These are phyloP conservation scores for Melanerpes formicivorus DNA, from an alignment of 2,113 vertebrate genomes.

Conservation along the genomic window DNA sequence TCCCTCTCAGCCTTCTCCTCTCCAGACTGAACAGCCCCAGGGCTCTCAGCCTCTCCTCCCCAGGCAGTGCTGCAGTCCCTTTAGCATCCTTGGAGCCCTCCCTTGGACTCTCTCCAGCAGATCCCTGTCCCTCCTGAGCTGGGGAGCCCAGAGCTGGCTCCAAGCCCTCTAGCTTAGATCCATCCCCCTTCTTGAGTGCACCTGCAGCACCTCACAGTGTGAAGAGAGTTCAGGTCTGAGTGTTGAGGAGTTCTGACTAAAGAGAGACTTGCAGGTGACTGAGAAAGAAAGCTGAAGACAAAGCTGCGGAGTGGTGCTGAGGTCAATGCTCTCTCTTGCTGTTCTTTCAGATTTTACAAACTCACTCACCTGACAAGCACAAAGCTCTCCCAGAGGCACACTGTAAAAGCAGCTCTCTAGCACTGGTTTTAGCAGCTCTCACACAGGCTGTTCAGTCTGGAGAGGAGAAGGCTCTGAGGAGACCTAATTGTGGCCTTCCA, in stretches of 20 bases:
- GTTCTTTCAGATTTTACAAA: conserved; percentile 7
- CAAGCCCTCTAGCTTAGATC: too few relatives aligned
- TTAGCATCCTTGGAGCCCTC: too few relatives aligned
- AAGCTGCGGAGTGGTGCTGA: not conserved
- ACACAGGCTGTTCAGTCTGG: not conserved
- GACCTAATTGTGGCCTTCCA: too few relatives aligned
- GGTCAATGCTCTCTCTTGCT: not conserved
- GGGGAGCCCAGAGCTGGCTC: too few relatives aligned
- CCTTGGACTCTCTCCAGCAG: too few relatives aligned
- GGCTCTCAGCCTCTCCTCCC: too few relatives aligned
- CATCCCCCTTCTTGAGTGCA: not conserved
- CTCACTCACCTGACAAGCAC: not conserved
- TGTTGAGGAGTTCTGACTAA: conserved; percentile 36
- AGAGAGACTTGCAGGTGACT: not conserved
- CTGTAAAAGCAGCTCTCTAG: not conserved
- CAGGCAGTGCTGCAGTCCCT: too few relatives aligned
- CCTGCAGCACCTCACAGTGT: not conserved
- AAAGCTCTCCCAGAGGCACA: conserved; percentile 27
- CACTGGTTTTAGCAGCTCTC: not conserved
- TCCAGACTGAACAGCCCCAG: too few relatives aligned
- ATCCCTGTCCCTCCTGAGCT: too few relatives aligned
- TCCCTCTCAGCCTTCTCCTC: too few relatives aligned
- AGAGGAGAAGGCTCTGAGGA: too few relatives aligned
- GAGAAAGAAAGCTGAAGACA: conserved; percentile 36
- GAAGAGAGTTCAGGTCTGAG: conserved; percentile 46